Base-by-base conservation (phyloP, 2,888 invertebrate genomes). In the Drosophila meridionalis region DNA sequence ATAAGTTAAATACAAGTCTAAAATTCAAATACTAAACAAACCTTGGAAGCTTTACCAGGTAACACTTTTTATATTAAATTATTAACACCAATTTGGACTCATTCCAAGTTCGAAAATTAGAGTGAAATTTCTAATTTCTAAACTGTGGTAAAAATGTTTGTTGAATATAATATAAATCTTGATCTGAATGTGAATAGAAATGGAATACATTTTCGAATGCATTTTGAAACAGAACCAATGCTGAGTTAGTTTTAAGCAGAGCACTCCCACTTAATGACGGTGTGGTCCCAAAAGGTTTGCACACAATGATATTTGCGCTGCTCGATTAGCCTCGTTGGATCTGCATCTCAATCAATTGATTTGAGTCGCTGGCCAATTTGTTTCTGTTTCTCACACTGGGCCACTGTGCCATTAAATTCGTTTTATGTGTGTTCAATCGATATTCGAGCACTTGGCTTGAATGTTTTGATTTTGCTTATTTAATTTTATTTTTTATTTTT, bases 401-500 rank as follows among this genome's bases (percentile, higher is more conserved):
- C 26, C 47, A 75, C 42, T 40, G 61, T 45, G 70, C 63, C 72
- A 64, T 77, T 65, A 58, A 69, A 55, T 38, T 40, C n/a, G 53
- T 66, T 61, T 75, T 66, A 60, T 66, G 32, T 36, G 34, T 32
- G n/a, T 26, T 52, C 59, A 75, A 76, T 77, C 76, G 70, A 79
- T 77, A 77, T 69, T 58, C 61, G 38, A 57, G 57, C 73, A 69
- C 75, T 78, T 76, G 63, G 76, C 75, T 61, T 50, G 45, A 74
- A 58, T 67, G 48, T 58, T 58, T 55, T 61, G 45, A 67, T 42
- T 43, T 34, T 9, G 43, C 59, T 45, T 20, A 20, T 20, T 20
- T 20, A 20, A 20, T n/a, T 45, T 43, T 57, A 4, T n/a, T n/a
- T 47, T 76, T 42, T 34, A 8, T 34, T 4, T 40, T 40, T 40